Conservation (phyloP, 2,888 invertebrate species). For the Cephus nigrinus region DNA sequence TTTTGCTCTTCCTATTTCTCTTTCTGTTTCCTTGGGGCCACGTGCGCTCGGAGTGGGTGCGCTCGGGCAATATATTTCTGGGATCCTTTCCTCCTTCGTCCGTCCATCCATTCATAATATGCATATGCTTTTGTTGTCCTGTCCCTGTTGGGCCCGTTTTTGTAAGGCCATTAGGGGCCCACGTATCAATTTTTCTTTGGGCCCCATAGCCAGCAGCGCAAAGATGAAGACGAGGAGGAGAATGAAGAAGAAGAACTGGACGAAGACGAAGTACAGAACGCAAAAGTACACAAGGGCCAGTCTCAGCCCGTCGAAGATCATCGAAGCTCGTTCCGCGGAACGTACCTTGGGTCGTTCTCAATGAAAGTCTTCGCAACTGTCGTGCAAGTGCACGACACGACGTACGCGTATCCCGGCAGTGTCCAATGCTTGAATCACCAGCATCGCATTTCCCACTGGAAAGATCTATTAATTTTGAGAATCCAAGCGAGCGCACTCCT, state of each 20-base stretch:
- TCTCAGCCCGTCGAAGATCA: neutral
- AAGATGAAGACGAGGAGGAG: neutral
- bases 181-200: slow-evolving; percentile 62
- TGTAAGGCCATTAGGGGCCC: slow-evolving; percentile 58
- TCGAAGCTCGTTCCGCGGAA: neutral
- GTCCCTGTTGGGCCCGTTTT: slow-evolving; percentile 57
- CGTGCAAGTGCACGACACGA: neutral
- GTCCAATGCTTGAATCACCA: slow-evolving; percentile 18
- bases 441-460: slow-evolving; percentile 23
- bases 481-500: slow-evolving; percentile 19
- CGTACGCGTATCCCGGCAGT: neutral
- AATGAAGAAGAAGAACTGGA: neutral
- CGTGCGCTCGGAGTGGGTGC: slow-evolving; percentile 58
- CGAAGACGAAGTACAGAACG: neutral
- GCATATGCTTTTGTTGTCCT: slow-evolving; percentile 60
- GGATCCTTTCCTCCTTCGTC: slow-evolving; percentile 55
- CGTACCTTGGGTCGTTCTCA: neutral
- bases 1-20: slow-evolving; percentile 27
- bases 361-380: neutral
- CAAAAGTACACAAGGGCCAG: neutral
- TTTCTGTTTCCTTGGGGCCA: slow-evolving; percentile 30
- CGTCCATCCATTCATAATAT: slow-evolving; percentile 61
- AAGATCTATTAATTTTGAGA: slow-evolving; percentile 24
- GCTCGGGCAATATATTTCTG: slow-evolving; percentile 56
- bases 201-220: slow-evolving; percentile 7